A percentile compares a stretch with the other conserved stretches of the same genome.
phyloP scores from a whole-genome alignment of 2,797 vertebrate species.

The Brachyalestes nurse region DNA sequence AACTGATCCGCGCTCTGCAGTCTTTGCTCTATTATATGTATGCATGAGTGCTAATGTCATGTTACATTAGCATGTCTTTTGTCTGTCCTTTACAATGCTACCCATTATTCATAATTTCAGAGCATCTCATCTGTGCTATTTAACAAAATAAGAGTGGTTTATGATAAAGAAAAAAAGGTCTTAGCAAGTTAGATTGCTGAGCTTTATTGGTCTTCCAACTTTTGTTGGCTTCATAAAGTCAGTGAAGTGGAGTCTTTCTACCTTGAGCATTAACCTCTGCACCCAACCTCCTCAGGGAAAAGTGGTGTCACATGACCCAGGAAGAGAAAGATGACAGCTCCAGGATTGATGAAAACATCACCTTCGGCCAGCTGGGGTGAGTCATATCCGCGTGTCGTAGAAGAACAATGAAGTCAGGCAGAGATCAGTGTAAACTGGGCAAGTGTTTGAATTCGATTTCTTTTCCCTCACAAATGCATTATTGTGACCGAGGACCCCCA shows the following conservation, averaged over 20 bases:
- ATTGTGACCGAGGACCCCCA: background rate
- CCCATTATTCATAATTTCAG: conserved; percentile 5
- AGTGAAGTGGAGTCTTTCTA: background rate
- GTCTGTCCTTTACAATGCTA: conserved; percentile 16
- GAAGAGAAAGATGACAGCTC: conserved; percentile 94
- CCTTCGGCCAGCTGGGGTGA: conserved; percentile 97
- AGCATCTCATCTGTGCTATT: background rate
- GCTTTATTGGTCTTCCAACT: background rate
- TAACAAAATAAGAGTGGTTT: background rate
- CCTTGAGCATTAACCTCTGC: conserved; percentile 44
- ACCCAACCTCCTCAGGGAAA: conserved; percentile 85
- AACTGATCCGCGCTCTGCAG: background rate
- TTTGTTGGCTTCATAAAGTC: conserved; percentile 8
- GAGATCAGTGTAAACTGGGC: background rate
- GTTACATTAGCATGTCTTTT: conserved; percentile 7
- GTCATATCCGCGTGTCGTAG: conserved; percentile 33
- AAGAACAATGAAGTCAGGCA: background rate
- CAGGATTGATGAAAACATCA: conserved; percentile 95
- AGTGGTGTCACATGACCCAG: conserved; percentile 97
- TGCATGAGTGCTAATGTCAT: conserved; percentile 34
- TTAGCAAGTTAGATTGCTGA: background rate
- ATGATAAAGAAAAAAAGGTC: background rate
- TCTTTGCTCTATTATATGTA: background rate
- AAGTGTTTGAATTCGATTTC: background rate
- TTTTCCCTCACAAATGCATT: background rate